Percentiles rank a stretch among this genome's conserved stretches.
phyloP scores from a whole-genome alignment of 2,888 invertebrate species.

The Hydropsyche betteni region DNA sequence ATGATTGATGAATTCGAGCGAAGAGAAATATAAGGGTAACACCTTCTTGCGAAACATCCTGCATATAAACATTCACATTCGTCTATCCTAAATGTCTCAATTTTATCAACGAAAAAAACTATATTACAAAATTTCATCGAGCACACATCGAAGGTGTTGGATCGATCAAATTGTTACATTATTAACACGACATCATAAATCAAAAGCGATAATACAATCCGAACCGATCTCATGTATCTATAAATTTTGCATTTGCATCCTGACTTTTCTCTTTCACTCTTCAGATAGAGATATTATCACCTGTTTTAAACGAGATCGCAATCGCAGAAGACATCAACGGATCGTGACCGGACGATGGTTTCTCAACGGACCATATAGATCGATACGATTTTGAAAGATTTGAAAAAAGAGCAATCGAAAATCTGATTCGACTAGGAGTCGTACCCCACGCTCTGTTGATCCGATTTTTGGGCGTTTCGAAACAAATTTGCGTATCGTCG shows the following conservation, averaged over 20 bases:
- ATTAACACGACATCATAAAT: no score
- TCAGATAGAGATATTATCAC: conserved; percentile 23
- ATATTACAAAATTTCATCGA: no score
- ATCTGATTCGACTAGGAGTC: no score
- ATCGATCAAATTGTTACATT: no score
- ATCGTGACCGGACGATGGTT: conserved; percentile 21
- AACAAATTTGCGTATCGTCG: conserved; percentile 6
- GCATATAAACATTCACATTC: no score
- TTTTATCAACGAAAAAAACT: no score
- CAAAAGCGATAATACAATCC: background rate
- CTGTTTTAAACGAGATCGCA: background rate
- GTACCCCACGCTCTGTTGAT: background rate
- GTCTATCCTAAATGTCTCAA: no score
- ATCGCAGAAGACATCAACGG: conserved; percentile 2
- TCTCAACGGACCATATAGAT: background rate
- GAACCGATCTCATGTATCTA: background rate
- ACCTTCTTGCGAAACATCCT: no score
- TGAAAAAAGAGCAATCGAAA: no score
- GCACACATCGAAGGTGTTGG: no score
- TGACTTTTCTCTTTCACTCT: background rate
- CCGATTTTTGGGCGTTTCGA: background rate
- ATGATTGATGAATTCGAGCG: no score
- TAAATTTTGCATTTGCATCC: background rate
- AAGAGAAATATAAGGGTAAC: no score
- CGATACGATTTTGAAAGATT: background rate